Base-by-base conservation (phyloP, 2,888 invertebrate genomes). In the Apomyelois bistriatella region DNA sequence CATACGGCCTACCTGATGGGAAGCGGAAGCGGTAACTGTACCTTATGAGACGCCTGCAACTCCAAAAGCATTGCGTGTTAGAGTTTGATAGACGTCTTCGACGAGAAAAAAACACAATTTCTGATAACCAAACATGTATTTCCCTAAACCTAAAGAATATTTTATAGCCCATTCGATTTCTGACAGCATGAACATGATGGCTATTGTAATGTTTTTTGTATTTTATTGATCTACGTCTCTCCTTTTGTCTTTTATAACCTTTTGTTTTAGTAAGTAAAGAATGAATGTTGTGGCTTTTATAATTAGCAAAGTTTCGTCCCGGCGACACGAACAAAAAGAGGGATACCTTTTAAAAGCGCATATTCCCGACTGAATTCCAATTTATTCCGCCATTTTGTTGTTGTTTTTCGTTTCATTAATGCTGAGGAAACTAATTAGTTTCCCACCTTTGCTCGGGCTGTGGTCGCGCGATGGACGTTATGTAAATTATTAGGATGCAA, bases 261-360 rank as follows among this genome's bases (percentile, higher is more conserved):
- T n/a, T 22, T 5, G 22, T 22, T 3, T 32, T 32, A 6, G 9
- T 32, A 32, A 32, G 32, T 32, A 32, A 3, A 8, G 32, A 32
- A 32, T 10, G 32, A 32, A 32, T 32, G 32, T 32, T 9, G 32
- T 16, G 46, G 32, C 43, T 46, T 35, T 35, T 43, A 30, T 22
- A 32, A 46, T 46, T 46, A 32, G 32, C 46, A 10, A 46, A 46
- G 46, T 46, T 46, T 43, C 22, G 41, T 22, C 13, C 22, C 28
- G 8, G 28, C 22, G 12, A 28, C 42, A 28, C 13, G 15, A 32
- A 9, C 15, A 16, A 46, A 1, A 46, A n/a, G 10, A 12, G 9
- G 8, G 15, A 32, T 46, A 32, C 10, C 32, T 32, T 46, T 46
- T 15, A 32, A 46, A 32, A 4, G 13, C 13, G n/a, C 35, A 32